Base-by-base conservation (phyloP, 2,797 vertebrate species). In the Gallirallus australis region DNA sequence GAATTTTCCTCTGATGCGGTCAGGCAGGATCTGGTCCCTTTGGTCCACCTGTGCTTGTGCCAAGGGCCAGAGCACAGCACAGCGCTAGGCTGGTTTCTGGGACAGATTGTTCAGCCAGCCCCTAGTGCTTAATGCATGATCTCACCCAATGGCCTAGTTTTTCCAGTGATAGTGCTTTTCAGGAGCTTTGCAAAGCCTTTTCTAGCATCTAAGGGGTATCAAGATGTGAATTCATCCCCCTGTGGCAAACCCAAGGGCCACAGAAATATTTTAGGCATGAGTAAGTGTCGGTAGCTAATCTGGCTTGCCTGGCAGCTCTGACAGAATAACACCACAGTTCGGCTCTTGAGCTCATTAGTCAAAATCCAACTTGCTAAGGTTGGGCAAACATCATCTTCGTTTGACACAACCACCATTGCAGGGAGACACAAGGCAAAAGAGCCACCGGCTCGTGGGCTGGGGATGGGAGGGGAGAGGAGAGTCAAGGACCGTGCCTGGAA, bases 91-190 rank as follows among this genome's bases (percentile, higher is more conserved):
- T 88, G 90, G 61, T 95, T 95, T 95, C 96, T 97, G 94, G 96
- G 95, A 96, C 96, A 96, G 95, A 96, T 96, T 95, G 96, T 95
- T 96, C 96, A 93, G 94, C 96, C 96, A 96, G 83, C 90, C 93
- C 93, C 95, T 95, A 69, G 95, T 69, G 95, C 84, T 93, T 96
- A 95, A 90, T 92, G 95, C 88, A 95, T 96, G 95, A 97, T 95
- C 93, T 96, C 93, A 96, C 96, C 86, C 92, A 97, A 93, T 96
- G 96, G 95, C 96, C 96, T 96, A 96, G 64, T 95, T 97, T 97
- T 96, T 95, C 95, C 90, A 92, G 93, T 95, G 94, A 96, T 95
- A 95, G 65, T 94, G 91, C 96, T 96, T 96, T 96, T 96, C 94
- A 96, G 93, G 96, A 96, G 94, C 65, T 95, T 92, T 95, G 64